Percentiles rank a stretch among this genome's conserved stretches.
These are phyloP conservation scores for Condylura cristata DNA, from an alignment of 2,113 vertebrate species.

Conservation along the genomic window DNA sequence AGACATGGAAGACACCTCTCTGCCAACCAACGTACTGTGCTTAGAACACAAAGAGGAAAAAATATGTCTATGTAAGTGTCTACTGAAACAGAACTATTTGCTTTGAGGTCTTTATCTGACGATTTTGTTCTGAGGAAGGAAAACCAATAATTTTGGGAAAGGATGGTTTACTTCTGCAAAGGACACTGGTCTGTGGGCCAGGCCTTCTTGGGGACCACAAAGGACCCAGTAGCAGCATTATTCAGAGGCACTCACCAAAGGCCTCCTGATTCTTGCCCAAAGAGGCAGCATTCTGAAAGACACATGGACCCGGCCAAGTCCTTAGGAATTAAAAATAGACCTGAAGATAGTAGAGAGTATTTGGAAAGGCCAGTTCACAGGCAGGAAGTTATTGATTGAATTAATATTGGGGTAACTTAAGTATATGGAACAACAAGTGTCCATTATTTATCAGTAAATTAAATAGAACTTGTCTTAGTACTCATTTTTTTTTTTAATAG, in stretches of 20 bases:
- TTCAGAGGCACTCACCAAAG: not conserved
- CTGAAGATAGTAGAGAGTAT: not conserved
- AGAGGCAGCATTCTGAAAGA: not conserved
- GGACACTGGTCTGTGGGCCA: not conserved
- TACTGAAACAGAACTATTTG: not conserved
- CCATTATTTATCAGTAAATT: not conserved
- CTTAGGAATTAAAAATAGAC: not conserved
- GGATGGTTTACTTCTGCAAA: not conserved
- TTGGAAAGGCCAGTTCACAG: not conserved
- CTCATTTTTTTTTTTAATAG: not conserved
- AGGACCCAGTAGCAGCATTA: not conserved
- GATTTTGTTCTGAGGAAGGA: not conserved
- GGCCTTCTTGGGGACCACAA: not conserved
- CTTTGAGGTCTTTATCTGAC: not conserved
- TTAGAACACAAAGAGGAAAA: not conserved
- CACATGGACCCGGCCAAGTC: not conserved
- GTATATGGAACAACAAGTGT: not conserved
- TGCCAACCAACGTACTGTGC: not conserved
- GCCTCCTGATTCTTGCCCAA: not conserved
- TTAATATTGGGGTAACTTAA: not conserved
- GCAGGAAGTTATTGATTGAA: not conserved
- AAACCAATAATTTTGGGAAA: conserved; percentile 13
- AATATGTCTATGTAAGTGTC: not conserved
- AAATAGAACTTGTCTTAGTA: not conserved
- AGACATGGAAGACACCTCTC: not conserved